phyloP scores from a whole-genome alignment of 2,888 invertebrate genomes.

The Drosophila melanosoma region DNA sequence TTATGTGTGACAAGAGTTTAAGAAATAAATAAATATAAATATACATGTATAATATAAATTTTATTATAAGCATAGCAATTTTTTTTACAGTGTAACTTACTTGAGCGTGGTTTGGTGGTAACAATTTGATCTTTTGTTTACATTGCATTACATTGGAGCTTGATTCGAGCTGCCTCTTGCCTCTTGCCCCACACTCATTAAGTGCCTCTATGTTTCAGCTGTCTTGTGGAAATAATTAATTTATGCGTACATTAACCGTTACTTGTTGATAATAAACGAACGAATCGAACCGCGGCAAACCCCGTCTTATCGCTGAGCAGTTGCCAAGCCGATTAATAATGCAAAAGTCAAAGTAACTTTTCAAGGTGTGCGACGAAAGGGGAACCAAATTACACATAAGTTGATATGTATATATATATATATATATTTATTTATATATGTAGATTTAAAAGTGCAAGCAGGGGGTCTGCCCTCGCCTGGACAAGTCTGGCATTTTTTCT shows the following conservation, averaged over 20 bases:
- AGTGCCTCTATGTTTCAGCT: constrained; percentile 20
- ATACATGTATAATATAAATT: neutral
- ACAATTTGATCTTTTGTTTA: constrained; percentile 68
- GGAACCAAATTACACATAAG: constrained; percentile 4
- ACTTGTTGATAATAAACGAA: constrained; percentile 69
- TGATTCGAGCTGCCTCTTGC: constrained; percentile 33
- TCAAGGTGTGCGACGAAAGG: constrained; percentile 38
- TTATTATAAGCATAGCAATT: neutral
- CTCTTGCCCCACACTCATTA: neutral
- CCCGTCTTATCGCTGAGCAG: constrained; percentile 52
- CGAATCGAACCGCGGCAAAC: constrained; percentile 3
- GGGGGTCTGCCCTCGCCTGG: constrained; percentile 10
- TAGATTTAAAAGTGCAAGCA: neutral
- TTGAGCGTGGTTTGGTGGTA: constrained; percentile 29
- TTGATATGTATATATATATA: neutral
- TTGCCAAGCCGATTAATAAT: constrained; percentile 67
- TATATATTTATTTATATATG: neutral
- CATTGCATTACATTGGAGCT: constrained; percentile 46
- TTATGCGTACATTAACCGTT: constrained; percentile 80
- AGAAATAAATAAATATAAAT: neutral
- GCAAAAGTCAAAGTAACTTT: constrained; percentile 36
- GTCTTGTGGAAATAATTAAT: constrained; percentile 73
- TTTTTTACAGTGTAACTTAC: neutral
- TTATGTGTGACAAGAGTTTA: neutral
- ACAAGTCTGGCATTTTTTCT: constrained; percentile 6